A percentile compares a stretch with the other conserved stretches of the same genome.
These are phyloP conservation scores for Clistopyga incitator DNA, from an alignment of 2,888 invertebrate species.

Conservation along the genomic window DNA sequence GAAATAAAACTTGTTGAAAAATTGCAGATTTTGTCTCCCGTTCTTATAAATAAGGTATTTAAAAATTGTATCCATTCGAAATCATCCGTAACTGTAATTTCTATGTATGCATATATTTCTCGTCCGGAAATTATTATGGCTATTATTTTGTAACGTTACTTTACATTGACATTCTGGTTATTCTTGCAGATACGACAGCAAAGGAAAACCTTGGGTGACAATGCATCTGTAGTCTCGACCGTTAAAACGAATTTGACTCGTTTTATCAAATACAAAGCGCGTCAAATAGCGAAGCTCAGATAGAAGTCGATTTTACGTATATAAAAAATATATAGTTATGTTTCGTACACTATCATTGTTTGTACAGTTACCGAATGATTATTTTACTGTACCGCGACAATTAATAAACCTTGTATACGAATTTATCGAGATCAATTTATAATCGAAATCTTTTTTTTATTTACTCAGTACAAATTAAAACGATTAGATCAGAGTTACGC, in stretches of 20 bases:
- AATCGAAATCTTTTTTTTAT: background rate
- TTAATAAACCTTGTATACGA: constrained; percentile 31
- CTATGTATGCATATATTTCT: background rate
- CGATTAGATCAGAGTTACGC: no score
- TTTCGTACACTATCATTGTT: constrained; percentile 11
- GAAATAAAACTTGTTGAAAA: constrained; percentile 88
- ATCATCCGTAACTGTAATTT: background rate
- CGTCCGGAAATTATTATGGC: no score
- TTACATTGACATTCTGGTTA: constrained; percentile 19
- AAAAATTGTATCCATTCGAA: background rate
- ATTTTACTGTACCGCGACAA: constrained; percentile 27
- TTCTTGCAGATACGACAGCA: constrained; percentile 87
- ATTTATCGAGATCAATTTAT: background rate
- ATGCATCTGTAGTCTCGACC: constrained; percentile 89
- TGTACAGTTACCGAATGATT: constrained; percentile 32
- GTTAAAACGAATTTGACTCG: constrained; percentile 89
- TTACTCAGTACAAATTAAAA: background rate
- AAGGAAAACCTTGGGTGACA: constrained; percentile 88
- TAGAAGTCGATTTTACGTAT: constrained; percentile 13
- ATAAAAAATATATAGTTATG: constrained; percentile 15
- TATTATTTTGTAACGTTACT: no score
- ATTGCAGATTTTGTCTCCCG: constrained; percentile 86
- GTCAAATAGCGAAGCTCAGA: constrained; percentile 41
- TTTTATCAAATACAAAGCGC: constrained; percentile 89
- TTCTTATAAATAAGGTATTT: constrained; percentile 88